Percentiles rank a stretch among this genome's conserved stretches.
Evolutionary conservation across 2,113 vertebrate species (phyloP).

Genomic region (Sterna hirundo): DNA sequence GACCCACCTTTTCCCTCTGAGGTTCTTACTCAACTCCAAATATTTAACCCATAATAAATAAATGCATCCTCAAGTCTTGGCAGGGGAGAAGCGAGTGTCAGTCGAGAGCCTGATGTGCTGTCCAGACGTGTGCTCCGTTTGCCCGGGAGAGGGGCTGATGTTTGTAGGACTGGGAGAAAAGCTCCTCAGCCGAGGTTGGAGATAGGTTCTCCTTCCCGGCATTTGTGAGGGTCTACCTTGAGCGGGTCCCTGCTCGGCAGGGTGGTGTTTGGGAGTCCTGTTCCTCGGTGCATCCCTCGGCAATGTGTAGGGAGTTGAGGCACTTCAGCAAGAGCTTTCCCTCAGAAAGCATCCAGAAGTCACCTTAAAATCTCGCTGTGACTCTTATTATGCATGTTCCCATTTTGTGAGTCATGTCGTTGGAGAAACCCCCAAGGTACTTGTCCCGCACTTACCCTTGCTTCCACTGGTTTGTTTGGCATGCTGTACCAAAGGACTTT

Average conservation of each 20-base stretch:
- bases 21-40: conserved; percentile 26
- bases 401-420: not conserved
- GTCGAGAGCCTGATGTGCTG: not conserved
- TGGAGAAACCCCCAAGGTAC: not conserved
- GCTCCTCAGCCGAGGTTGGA: not conserved
- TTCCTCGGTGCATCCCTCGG: not conserved
- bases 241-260: not conserved
- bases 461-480: not conserved
- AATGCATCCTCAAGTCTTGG: not conserved
- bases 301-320: accelerated
- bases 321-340: not conserved
- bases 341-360: not conserved
- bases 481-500: not conserved
- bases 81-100: not conserved
- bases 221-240: not conserved
- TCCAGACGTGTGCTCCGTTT: not conserved
- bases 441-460: not conserved
- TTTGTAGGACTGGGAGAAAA: not conserved
- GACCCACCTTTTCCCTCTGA: conserved; percentile 33
- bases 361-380: not conserved
- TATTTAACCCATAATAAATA: conserved; percentile 51
- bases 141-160: not conserved
- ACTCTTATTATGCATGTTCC: not conserved
- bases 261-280: not conserved
- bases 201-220: accelerated